Base-by-base conservation (phyloP, 2,113 vertebrate species). In the Chionomys nivalis region DNA sequence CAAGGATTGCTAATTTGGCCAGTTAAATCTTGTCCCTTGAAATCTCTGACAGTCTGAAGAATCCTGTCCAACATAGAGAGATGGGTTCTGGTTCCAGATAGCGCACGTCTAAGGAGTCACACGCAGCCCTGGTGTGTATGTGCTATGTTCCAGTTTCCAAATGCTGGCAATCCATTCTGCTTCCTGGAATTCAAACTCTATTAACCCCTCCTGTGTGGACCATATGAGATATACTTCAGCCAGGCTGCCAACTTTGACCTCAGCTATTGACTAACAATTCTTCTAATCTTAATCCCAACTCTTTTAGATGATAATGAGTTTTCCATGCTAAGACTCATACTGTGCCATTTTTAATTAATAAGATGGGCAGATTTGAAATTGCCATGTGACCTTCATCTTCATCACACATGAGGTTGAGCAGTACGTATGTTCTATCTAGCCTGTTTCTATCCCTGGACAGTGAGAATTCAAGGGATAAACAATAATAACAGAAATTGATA, bases 231-330 rank as follows among this genome's bases (percentile, higher is more conserved):
- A 44, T 10, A 26, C 92, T 70, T 31, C 76, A 55, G 85, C 93
- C 95, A 94, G 16, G 42, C 82, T 83, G 42, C 94, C 24, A 23
- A 26, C 92, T 95, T 76, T 91, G 90, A 95, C 88, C 89, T 95
- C 87, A 86, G 47, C 9, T 33, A 87, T 79, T 47, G 52, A 90
- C 24, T 72, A 78, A 5, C 26, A 47, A 95, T 86, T 76, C 65
- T 33, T 76, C 70, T 68, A 68, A 68, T 6, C 58, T 58, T 58
- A 5, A 58, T 21, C 58, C 58, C 17, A 63, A 75, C 39, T 89
- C 81, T 75, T 77, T 47, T 26, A 94, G 88, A 82, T 14, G 68
- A 87, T 58, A 16, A 8, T 66, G 19, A 23, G 47, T 77, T 86
- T 24, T 55, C 31, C 19, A 44, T 65, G 24, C 63, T 13, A 52